A percentile compares a stretch with the other conserved stretches of the same genome.
phyloP scores from a whole-genome alignment of 2,888 invertebrate species.

The Lasioglossum vierecki region DNA sequence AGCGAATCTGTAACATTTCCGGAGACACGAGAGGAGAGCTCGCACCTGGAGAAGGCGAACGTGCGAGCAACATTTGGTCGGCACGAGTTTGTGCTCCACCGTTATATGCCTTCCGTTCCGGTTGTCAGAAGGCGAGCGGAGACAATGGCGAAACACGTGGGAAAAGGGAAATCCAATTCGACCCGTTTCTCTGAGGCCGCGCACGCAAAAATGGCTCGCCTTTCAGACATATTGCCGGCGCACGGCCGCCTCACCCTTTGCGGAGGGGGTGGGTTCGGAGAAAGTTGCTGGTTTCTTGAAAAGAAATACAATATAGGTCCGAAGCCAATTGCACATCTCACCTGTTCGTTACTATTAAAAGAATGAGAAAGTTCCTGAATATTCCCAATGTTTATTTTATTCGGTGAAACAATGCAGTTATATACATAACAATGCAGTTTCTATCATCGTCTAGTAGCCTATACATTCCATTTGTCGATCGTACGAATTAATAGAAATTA shows the following conservation, averaged over 20 bases:
- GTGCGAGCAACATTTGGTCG: conserved; percentile 61
- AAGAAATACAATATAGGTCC: not conserved
- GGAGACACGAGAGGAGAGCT: not conserved
- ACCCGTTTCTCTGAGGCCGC: conserved; percentile 47
- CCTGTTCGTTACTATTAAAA: not conserved
- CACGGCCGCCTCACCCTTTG: not conserved
- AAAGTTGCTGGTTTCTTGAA: not conserved
- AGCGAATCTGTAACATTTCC: not conserved
- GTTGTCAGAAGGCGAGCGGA: conserved; percentile 46
- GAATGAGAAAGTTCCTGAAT: not conserved
- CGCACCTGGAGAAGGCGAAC: conserved; percentile 38
- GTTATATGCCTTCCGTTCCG: conserved; percentile 50
- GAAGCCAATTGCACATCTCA: too few species aligned
- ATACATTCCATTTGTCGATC: too few species aligned
- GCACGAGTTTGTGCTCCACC: conserved; percentile 45
- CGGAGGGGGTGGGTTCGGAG: not conserved
- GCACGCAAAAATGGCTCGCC: conserved; percentile 31
- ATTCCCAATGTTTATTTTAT: too few species aligned
- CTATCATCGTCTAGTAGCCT: too few species aligned
- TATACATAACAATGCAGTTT: too few species aligned
- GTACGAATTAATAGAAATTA: too few species aligned
- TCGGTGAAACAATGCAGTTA: too few species aligned
- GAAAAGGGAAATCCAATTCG: conserved; percentile 61
- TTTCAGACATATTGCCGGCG: not conserved
- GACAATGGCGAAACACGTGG: conserved; percentile 61